Base-by-base conservation (phyloP, 2,113 vertebrate genomes). In the Megaceryle torquata region DNA sequence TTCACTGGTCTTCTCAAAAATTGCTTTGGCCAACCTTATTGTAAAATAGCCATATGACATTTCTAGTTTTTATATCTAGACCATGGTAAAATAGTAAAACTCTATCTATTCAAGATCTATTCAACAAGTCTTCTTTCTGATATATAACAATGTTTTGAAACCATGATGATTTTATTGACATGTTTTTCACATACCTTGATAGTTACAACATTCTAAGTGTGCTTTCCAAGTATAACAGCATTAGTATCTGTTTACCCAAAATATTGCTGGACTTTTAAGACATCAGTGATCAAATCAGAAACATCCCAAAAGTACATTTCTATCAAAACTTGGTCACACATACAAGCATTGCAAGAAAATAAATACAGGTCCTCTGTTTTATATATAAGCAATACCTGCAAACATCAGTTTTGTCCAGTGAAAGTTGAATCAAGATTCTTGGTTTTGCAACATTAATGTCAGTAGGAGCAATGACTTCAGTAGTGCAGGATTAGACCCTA, bases 1-100 rank as follows among this genome's bases (percentile, higher is more conserved):
- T 96, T 91, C 85, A 37, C 84, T 82, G 74, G 77, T 91, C 51
- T 91, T 67, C 75, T 81, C 60, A 93, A 88, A 91, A 94, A 93
- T 48, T 77, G 12, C 48, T 78, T 93, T 89, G 77, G 51, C 31
- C 74, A 71, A 71, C 8, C 21, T 83, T 68, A 41, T 57, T 68
- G 35, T 90, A 75, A 86, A 86, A 74, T 48, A 72, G 15, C 25
- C 31, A 41, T 63, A 88, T 89, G 71, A 83, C 4, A 35, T 71
- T 84, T 95, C 48, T 80, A 83, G 53, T 35, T 93, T 92, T 88
- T 80, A 15, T 91, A 54, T 67, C 16, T 80, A 48, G 25, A 89
- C 28, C 1, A 0, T 72, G 13, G 22, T 67, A 77, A 88, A 95
- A 50, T 5, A 94, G 41, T 63, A 81, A 57, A 60, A 88, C 10